phyloP scores from a whole-genome alignment of 2,113 vertebrate genomes.

The Pterocles burchelli region DNA sequence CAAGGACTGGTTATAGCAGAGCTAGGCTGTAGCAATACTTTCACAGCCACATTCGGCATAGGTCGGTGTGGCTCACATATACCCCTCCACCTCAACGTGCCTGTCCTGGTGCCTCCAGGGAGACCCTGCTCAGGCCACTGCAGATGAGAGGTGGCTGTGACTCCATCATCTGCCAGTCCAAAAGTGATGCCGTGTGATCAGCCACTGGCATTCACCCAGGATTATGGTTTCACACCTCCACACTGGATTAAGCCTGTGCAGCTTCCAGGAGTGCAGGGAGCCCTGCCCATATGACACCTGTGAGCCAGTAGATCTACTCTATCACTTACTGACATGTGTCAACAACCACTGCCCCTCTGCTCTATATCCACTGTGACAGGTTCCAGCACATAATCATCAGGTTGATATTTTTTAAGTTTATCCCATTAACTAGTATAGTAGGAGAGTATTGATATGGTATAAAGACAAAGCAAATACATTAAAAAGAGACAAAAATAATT shows the following conservation, averaged over 20 bases:
- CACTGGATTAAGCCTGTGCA: rapidly evolving
- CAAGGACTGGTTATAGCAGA: not conserved
- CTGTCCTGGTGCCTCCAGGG: no score
- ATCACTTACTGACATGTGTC: rapidly evolving
- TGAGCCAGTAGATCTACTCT: not conserved
- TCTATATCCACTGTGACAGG: not conserved
- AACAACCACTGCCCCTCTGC: not conserved
- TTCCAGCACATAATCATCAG: not conserved
- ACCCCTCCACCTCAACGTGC: not conserved
- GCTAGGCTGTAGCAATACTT: not conserved
- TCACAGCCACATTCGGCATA: not conserved
- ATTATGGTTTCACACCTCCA: not conserved
- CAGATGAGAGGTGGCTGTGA: not conserved
- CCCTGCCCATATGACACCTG: rapidly evolving
- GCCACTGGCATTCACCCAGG: not conserved
- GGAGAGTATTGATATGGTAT: not conserved
- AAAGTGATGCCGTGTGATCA: not conserved
- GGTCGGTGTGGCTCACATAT: rapidly evolving
- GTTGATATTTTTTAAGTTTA: not conserved
- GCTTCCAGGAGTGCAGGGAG: not conserved
- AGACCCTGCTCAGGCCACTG: not conserved
- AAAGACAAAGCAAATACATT: not conserved
- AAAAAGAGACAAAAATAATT: not conserved
- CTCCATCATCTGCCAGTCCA: not conserved
- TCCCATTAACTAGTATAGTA: rapidly evolving